phyloP scores from a whole-genome alignment of 2,113 vertebrate species.

The Podiceps cristatus region DNA sequence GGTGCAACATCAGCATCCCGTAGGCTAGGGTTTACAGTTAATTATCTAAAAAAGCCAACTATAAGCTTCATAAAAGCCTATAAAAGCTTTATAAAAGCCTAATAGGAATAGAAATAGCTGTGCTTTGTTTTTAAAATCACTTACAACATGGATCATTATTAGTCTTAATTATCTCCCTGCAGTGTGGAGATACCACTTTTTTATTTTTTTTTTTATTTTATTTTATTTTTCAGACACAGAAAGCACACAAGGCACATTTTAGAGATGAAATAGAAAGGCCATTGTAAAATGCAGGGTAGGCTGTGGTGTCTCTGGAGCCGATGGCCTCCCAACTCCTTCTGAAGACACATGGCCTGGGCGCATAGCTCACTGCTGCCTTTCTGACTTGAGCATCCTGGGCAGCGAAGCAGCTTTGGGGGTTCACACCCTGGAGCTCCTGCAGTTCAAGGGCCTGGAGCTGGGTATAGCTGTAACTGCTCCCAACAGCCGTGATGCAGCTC shows the following conservation, averaged over 20 bases:
- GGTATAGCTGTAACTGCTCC: not conserved
- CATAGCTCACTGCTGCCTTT: not conserved
- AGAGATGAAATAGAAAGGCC: not conserved
- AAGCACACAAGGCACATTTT: not conserved
- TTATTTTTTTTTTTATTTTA: not conserved
- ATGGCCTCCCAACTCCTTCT: not conserved
- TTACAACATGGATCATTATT: conserved; percentile 22
- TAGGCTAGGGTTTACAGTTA: not conserved
- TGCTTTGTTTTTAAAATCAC: conserved; percentile 48
- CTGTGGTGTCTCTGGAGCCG: not conserved
- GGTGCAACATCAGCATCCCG: not conserved
- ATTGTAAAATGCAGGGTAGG: not conserved
- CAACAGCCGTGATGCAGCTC: rapidly evolving
- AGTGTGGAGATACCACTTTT: not conserved
- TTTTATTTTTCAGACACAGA: not conserved
- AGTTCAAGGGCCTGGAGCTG: not conserved
- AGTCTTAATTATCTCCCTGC: conserved; percentile 35
- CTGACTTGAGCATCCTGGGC: rapidly evolving
- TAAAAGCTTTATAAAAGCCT: conserved; percentile 50
- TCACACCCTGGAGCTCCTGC: not conserved
- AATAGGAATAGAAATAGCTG: conserved; percentile 34
- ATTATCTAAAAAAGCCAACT: conserved; percentile 7
- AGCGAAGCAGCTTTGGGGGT: not conserved
- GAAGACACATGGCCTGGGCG: rapidly evolving
- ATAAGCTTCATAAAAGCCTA: conserved; percentile 18